Conservation (phyloP, 2,888 invertebrate genomes). For the Aplocera efformata region DNA sequence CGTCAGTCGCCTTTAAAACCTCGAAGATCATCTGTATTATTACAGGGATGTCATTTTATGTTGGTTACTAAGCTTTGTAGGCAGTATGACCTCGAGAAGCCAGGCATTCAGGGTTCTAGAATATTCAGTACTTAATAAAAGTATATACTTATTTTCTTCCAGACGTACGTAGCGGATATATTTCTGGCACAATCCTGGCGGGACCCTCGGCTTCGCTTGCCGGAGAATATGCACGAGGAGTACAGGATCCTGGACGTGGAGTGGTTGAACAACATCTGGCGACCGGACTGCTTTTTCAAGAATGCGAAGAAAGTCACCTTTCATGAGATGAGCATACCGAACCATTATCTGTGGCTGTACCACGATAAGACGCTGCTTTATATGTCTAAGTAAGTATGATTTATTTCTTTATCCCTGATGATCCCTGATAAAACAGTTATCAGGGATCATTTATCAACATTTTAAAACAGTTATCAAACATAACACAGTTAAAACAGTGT, state of each 20-base stretch:
- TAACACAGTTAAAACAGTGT: no score
- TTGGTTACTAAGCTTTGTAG: no score
- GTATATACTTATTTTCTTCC: conserved; percentile 29
- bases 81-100: no score
- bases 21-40: no score
- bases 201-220: conserved; percentile 91
- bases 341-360: conserved; percentile 95
- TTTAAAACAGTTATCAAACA: no score
- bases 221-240: conserved; percentile 96
- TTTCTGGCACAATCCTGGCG: conserved; percentile 96
- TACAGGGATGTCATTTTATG: no score
- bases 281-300: conserved; percentile 96
- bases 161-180: conserved; percentile 96
- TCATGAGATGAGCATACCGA: conserved; percentile 96
- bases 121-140: no score
- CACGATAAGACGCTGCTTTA: conserved; percentile 95
- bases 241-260: conserved; percentile 94
- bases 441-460: no score
- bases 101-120: no score
- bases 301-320: conserved; percentile 96
- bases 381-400: conserved; percentile 90
- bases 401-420: neutral
- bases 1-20: no score
- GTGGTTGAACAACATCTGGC: conserved; percentile 94
- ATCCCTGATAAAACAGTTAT: no score